Evolutionary conservation across 2,113 vertebrate species (phyloP).

Genomic region (Hyaena hyaena): DNA sequence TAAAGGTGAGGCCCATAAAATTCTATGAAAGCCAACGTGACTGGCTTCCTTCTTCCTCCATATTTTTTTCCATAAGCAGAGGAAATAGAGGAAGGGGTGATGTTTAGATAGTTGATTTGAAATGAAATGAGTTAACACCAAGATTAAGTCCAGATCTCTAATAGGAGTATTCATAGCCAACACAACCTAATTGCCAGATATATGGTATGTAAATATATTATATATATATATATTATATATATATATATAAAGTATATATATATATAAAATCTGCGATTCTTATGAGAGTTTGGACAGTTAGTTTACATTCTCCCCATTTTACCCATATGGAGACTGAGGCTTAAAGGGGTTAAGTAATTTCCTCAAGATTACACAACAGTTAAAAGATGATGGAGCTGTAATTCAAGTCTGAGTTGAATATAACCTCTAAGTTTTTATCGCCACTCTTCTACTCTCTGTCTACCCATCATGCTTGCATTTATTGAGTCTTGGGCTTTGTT

Average conservation of each 20-base stretch:
- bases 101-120: not conserved
- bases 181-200: not conserved
- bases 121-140: not conserved
- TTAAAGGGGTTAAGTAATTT: not conserved
- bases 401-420: conserved; percentile 14
- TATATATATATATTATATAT: not conserved
- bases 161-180: not conserved
- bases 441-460: not conserved
- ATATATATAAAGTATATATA: too few species aligned
- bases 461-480: not conserved
- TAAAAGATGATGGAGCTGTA: not conserved
- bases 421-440: not conserved
- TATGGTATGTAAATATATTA: not conserved
- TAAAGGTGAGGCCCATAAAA: not conserved
- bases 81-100: not conserved
- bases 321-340: not conserved
- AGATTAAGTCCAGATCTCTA: not conserved
- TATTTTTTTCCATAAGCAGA: not conserved
- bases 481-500: not conserved
- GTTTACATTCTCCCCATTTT: not conserved
- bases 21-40: not conserved
- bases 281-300: not conserved
- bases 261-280: not conserved
- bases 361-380: not conserved
- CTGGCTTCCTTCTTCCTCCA: not conserved